Evolutionary conservation across 2,113 vertebrate species (phyloP).

Genomic region (Perca flavescens): DNA sequence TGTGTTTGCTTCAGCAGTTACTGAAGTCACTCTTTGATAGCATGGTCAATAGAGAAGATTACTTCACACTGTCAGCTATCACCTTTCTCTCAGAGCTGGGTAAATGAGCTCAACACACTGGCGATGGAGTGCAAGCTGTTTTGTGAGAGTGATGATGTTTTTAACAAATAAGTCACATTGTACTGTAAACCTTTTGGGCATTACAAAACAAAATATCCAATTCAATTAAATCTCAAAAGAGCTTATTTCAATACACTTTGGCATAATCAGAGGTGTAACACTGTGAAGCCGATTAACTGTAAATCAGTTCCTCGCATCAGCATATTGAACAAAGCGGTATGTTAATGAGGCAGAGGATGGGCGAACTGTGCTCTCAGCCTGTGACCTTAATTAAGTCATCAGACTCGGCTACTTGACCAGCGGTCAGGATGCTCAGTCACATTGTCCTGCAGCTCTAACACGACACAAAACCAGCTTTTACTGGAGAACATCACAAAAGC

Average conservation of each 20-base stretch:
- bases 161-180: background rate
- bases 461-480: conserved; percentile 47
- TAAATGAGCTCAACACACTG: conserved; percentile 70
- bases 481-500: conserved; percentile 11
- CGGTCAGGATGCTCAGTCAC: conserved; percentile 66
- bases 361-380: conserved; percentile 56
- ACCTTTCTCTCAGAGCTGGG: conserved; percentile 81
- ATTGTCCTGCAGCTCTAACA: conserved; percentile 49
- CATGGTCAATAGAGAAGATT: conserved; percentile 85
- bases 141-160: conserved; percentile 14
- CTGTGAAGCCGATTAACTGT: conserved; percentile 34
- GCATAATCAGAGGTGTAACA: conserved; percentile 12
- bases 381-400: conserved; percentile 85
- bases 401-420: conserved; percentile 81
- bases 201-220: conserved; percentile 14
- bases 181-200: conserved; percentile 10
- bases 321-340: conserved; percentile 61
- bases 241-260: background rate
- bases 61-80: conserved; percentile 86
- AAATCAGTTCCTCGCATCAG: conserved; percentile 43
- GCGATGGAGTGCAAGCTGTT: conserved; percentile 37
- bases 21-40: conserved; percentile 79
- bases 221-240: background rate
- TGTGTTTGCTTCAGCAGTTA: conserved; percentile 79
- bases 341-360: conserved; percentile 61